Percentiles rank a stretch among this genome's conserved stretches.
Conservation (phyloP, 2,888 invertebrate species). For the Orchestes rusci region DNA sequence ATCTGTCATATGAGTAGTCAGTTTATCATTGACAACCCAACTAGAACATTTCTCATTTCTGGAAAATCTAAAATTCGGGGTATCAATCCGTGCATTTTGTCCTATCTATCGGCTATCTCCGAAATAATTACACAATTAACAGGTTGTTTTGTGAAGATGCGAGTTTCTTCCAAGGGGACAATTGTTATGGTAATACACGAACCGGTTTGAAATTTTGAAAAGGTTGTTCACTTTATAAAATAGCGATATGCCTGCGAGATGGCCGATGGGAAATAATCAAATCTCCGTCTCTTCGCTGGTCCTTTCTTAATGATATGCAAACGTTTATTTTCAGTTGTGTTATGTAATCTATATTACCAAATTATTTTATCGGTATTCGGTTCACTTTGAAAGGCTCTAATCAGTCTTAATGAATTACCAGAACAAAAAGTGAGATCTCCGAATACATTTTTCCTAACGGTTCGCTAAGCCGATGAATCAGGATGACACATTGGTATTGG, state of each 20-base stretch:
- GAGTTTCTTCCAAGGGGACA: conserved; percentile 37
- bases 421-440: too few species aligned
- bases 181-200: conserved; percentile 45
- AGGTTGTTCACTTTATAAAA: conserved; percentile 44
- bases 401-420: conserved; percentile 21
- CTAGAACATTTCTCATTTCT: too few species aligned
- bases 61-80: too few species aligned
- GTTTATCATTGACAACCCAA: too few species aligned
- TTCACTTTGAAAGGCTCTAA: conserved; percentile 17
- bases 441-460: too few species aligned
- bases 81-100: conserved; percentile 13
- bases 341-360: conserved; percentile 38
- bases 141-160: conserved; percentile 42
- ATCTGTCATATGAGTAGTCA: too few species aligned
- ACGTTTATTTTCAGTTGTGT: conserved; percentile 34
- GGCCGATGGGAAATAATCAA: conserved; percentile 31
- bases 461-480: too few species aligned
- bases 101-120: conserved; percentile 21
- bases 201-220: conserved; percentile 43
- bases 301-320: conserved; percentile 32
- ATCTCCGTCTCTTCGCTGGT: conserved; percentile 6
- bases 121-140: conserved; percentile 43
- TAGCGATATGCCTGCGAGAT: conserved; percentile 34
- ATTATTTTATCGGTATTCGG: conserved; percentile 30
- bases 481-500: too few species aligned